Base-by-base conservation (phyloP, 2,888 invertebrate species). In the Lasioglossum figueresi region DNA sequence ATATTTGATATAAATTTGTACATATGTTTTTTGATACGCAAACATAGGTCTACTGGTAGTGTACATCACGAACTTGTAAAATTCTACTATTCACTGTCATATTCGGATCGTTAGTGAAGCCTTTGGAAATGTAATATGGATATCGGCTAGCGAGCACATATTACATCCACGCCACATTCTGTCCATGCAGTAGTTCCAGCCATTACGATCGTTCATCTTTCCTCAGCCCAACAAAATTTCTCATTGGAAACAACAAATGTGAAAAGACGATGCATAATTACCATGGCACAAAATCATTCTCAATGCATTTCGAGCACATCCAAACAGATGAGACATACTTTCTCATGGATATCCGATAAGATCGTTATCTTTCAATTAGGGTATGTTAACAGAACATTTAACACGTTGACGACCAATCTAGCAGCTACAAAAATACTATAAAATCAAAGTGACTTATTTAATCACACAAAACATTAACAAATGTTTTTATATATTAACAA, bases 1-100 rank as follows among this genome's bases (percentile, higher is more conserved):
- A 90, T 90, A 90, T 84, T 83, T 87, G 72, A 81, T 83, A 90
- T 74, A 85, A 87, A 87, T 89, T 88, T 91, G 91, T 91, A 91
- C 75, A 91, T 91, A 91, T 80, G 84, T 90, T 92, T 90, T 92
- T 91, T 92, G 88, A 91, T 91, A 91, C 89, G 74, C 85, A 86
- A 63, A 87, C 75, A 73, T 91, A 82, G 83, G 79, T 85, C 88
- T 84, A 70, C 76, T 82, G 80, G 82, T 90, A 91, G 82, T 83
- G 84, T 83, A 85, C 82, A 88, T 83, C 84, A 82, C 79, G 88
- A 88, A 91, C 75, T 90, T 91, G 86, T 88, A 89, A 90, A 91
- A 80, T 86, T 89, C 82, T 82, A 77, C 82, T 56, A 86, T 80
- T 87, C 75, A 66, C 80, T 82, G 73, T 88, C 76, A 84, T 83